Evolutionary conservation across 2,888 invertebrate genomes (phyloP), one percentile per base, ranked within the genome.

Genomic region (Prionchulus punctatus): DNA sequence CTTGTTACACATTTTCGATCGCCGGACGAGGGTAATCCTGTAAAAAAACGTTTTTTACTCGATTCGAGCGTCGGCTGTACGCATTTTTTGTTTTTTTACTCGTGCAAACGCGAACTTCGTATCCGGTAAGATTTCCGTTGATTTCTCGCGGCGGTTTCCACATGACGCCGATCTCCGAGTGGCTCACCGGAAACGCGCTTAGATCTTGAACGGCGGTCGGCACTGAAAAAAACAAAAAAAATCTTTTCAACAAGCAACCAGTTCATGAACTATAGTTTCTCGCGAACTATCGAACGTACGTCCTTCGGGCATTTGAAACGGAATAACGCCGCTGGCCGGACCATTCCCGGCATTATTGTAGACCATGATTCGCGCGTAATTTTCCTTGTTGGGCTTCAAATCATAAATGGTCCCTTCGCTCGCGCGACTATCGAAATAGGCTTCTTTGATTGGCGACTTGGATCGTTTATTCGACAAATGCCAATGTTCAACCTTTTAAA

Each of bases 91-190:
- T n/a, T n/a, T n/a, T n/a, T n/a, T n/a, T n/a, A n/a, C n/a, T n/a
- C n/a, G n/a, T n/a, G 18, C 45, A 45, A 49, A 49, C 28, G 12
- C 23, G 28, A 21, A 30, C 30, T 28, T 28, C 50, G 30, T 49
- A 30, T 7, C 15, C 28, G 21, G 50, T 49, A 7, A 30, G 23
- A 28, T 49, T 30, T 28, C 98, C 98, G 73, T 98, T 98, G 12
- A 86, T 83, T 68, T 86, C 84, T 45, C 84, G 79, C 0, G 98
- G 98, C 66, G 82, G 82, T 67, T 85, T 84, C 98, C 98, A 98
- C 30, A 80, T 80, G 21, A 94, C 76, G 61, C 84, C 80, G 70
- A 94, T 81, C 1, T 87, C 87, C 1, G 86, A 87, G 0, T 86
- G 84, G 1, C 90, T 89, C 67, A 90, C 77, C 0, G 87, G 86